phyloP scores from a whole-genome alignment of 2,888 invertebrate genomes.

The Neoaliturus tenellus region DNA sequence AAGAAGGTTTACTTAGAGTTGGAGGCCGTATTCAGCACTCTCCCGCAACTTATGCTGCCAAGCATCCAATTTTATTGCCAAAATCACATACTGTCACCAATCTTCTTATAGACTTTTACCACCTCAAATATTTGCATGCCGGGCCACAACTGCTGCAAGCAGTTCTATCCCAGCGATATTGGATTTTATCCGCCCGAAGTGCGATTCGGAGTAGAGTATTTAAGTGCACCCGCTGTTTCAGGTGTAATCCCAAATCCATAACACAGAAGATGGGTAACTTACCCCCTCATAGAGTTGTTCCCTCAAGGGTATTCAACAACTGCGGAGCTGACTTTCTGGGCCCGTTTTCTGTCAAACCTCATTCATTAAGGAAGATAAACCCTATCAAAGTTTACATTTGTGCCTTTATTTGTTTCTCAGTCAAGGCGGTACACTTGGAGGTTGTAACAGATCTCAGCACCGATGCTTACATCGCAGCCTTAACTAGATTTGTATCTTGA shows the following conservation, averaged over 20 bases:
- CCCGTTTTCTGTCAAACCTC: neutral
- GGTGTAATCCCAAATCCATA: neutral
- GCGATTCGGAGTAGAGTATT: neutral
- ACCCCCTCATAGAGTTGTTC: neutral
- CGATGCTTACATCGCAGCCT: too few species aligned
- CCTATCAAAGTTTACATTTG: too few species aligned
- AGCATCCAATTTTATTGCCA: neutral
- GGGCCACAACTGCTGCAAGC: neutral
- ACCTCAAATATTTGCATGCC: neutral
- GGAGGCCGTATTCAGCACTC: conserved; percentile 48
- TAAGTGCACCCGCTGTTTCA: neutral
- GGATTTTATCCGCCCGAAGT: neutral
- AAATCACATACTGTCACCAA: neutral
- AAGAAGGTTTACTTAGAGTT: conserved; percentile 54
- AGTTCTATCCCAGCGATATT: neutral
- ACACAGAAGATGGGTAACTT: neutral
- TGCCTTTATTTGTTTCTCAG: too few species aligned
- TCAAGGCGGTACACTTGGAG: too few species aligned
- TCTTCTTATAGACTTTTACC: conserved; percentile 6
- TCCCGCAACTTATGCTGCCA: too few species aligned
- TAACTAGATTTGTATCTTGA: neutral
- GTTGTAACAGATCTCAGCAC: too few species aligned
- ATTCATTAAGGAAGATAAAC: neutral
- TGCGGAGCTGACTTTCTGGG: neutral
- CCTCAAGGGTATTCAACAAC: neutral